phyloP scores from a whole-genome alignment of 2,113 vertebrate genomes.

The Cichladusa arquata region DNA sequence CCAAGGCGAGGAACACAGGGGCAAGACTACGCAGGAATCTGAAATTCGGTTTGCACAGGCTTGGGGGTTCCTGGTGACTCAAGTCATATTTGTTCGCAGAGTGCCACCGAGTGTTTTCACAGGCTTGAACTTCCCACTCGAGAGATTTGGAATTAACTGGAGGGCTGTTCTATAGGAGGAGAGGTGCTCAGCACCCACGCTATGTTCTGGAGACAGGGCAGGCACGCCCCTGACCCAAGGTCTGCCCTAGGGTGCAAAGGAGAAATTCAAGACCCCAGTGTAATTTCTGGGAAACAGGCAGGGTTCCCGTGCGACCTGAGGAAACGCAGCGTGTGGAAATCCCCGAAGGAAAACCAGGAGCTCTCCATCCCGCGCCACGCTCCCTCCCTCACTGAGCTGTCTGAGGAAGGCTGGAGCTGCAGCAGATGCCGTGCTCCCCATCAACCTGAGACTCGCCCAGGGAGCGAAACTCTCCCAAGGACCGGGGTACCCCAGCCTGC shows the following conservation, averaged over 20 bases:
- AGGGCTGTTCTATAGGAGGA: background rate
- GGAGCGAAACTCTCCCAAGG: background rate
- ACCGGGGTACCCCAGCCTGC: background rate
- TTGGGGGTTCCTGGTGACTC: background rate
- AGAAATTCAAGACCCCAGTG: background rate
- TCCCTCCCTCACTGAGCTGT: background rate
- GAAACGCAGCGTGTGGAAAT: background rate
- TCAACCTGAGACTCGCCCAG: background rate
- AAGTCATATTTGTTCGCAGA: background rate
- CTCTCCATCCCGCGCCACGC: background rate
- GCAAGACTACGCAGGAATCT: background rate
- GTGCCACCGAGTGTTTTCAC: background rate
- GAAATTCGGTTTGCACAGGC: background rate
- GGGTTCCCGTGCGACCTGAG: accelerated
- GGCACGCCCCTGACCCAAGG: background rate
- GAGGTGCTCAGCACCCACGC: background rate
- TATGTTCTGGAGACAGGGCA: background rate
- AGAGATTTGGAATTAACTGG: background rate
- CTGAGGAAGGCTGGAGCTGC: conserved; percentile 7
- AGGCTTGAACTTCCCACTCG: conserved; percentile 8
- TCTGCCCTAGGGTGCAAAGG: background rate
- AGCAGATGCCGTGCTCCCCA: background rate
- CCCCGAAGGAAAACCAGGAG: background rate
- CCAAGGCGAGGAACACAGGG: background rate
- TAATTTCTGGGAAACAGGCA: background rate